Base-by-base conservation (phyloP, 2,888 invertebrate species). In the Mesorhabditis spiculigera region DNA sequence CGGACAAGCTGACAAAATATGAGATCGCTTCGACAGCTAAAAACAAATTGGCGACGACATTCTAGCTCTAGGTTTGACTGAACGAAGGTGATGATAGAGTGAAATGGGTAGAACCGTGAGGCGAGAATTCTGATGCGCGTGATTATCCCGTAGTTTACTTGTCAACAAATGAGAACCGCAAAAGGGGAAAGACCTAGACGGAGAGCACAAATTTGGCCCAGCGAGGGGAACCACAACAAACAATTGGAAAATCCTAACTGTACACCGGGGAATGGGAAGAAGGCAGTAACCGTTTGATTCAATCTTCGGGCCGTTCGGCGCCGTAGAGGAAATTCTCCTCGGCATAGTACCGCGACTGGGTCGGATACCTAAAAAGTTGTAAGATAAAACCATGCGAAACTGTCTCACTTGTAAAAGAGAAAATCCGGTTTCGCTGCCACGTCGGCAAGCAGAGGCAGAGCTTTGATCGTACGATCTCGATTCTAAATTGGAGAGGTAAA, bases 391-490 rank as follows among this genome's bases (percentile, higher is more conserved):
- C 41, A 63, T 65, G 58, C 63, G 63, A 63, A 68, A 42, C 16
- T n/a, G 50, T 63, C 77, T 74, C 45, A 79, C 79, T 74, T 74
- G 70, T 78, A 77, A 44, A 71, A 69, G 61, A 82, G 42, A 66
- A 82, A 82, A 73, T 82, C 82, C 8, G 82, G 82, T 28, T 71
- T 68, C 5, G 73, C 63, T 63, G 72, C 43, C 72, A 74, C 44
- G 73, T 72, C 61, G 79, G 80, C 44, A 81, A 71, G 63, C 80
- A 80, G n/a, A 4, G 82, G 82, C 50, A 82, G 65, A 41, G 78
- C 74, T 45, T 80, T 50, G n/a, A 82, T 72, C 5, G 75, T 71
- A 1, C 78, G 69, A 43, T 73, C 69, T 58, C 71, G 71, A 43
- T 71, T 70, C 28, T 73, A 71, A 63, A 80, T 50, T 5, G 64